These are phyloP conservation scores for Opisthograptis luteolata DNA, from an alignment of 2,888 invertebrate species.

Conservation along the genomic window DNA sequence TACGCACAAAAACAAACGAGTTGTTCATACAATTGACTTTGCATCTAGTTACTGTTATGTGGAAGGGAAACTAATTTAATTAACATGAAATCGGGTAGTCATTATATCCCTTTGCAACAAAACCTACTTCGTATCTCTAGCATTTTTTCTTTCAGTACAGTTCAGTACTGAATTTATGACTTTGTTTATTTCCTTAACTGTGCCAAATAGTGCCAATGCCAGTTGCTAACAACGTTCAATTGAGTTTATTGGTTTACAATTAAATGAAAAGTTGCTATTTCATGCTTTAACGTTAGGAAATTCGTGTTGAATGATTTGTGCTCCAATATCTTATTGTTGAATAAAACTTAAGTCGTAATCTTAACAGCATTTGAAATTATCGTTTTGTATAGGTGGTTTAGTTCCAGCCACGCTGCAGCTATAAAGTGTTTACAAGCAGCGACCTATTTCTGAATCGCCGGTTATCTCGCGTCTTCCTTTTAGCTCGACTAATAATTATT, in stretches of 20 bases:
- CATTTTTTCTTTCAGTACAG: constrained; percentile 6
- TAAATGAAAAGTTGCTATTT: constrained; percentile 23
- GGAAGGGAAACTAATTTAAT: constrained; percentile 27
- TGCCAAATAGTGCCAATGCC: constrained; percentile 26
- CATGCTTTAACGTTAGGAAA: not conserved
- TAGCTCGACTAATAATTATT: constrained; percentile 34
- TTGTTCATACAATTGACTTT: constrained; percentile 1
- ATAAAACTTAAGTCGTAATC: not conserved
- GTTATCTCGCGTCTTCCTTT: constrained; percentile 35
- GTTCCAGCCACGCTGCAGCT: constrained; percentile 1
- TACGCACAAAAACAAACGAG: not conserved
- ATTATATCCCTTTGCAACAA: constrained; percentile 9
- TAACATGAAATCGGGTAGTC: constrained; percentile 15
- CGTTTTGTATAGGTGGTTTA: not conserved
- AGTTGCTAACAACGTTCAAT: constrained; percentile 20
- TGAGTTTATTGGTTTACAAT: constrained; percentile 27
- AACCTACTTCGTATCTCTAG: constrained; percentile 15
- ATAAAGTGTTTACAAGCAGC: constrained; percentile 36
- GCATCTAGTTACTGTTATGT: constrained; percentile 13
- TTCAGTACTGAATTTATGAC: constrained; percentile 22
- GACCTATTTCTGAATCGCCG: constrained; percentile 32
- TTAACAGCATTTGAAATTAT: not conserved
- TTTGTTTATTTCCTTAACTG: constrained; percentile 26
- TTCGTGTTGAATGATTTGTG: not conserved
- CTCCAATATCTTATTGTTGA: not conserved